Evolutionary conservation across 2,113 vertebrate genomes (phyloP).

Genomic region (Ellobius talpinus): DNA sequence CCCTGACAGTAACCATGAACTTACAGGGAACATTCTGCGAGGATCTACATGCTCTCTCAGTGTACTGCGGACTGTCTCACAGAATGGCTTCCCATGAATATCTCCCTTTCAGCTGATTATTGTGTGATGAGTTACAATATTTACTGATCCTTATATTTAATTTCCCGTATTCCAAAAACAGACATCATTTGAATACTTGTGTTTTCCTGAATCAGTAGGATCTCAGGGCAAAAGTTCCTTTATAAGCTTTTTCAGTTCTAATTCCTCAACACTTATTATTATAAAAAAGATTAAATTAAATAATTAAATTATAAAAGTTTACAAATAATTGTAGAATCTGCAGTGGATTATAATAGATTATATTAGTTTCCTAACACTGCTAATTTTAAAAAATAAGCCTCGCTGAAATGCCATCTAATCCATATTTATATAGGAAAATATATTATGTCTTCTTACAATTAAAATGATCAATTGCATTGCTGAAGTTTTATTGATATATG

Average conservation of each 20-base stretch:
- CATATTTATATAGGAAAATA: background rate
- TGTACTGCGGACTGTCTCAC: background rate
- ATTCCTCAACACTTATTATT: too few relatives aligned
- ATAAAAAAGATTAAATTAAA: background rate
- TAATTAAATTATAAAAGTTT: background rate
- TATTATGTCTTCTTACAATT: background rate
- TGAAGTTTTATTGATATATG: background rate
- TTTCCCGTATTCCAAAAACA: background rate
- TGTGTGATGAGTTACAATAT: background rate
- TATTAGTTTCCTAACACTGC: background rate
- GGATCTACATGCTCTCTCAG: background rate
- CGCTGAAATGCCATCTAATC: background rate
- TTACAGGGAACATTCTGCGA: background rate
- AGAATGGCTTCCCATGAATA: background rate
- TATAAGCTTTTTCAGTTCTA: background rate
- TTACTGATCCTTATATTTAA: background rate
- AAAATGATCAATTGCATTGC: background rate
- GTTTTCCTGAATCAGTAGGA: background rate
- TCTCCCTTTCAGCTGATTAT: background rate
- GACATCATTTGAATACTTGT: background rate
- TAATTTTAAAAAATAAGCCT: background rate
- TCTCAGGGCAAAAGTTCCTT: background rate
- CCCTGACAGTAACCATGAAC: background rate
- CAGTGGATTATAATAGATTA: background rate
- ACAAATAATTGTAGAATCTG: background rate